A percentile compares a stretch with the other conserved stretches of the same genome.
Evolutionary conservation across 1,140 invertebrate genomes (phyloP).

Genomic region (Marisa cornuarietis): DNA sequence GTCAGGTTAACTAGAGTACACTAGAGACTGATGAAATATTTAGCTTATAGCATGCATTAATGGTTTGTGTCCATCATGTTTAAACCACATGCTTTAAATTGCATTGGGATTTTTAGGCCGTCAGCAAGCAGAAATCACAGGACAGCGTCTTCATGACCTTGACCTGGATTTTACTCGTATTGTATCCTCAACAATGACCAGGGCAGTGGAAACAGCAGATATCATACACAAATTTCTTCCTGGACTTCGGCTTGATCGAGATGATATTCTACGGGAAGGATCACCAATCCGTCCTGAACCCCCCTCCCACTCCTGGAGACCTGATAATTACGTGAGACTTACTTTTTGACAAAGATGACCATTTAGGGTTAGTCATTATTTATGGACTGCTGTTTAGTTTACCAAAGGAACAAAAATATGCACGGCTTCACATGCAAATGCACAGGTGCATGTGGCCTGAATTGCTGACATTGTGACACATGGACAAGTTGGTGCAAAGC

Average conservation of each 20-base stretch:
- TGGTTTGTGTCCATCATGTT: no score
- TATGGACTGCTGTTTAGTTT: neutral
- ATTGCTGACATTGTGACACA: no score
- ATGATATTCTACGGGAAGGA: conserved; percentile 89
- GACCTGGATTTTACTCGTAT: conserved; percentile 81
- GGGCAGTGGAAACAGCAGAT: conserved; percentile 89
- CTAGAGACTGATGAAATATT: no score
- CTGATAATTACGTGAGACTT: conserved; percentile 78
- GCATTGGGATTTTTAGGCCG: conserved; percentile 70
- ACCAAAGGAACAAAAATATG: neutral
- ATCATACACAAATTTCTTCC: conserved; percentile 79
- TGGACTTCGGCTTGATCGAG: conserved; percentile 69
- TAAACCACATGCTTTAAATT: no score
- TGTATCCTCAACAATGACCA: conserved; percentile 89
- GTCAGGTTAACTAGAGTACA: no score
- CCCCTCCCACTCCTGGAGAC: conserved; percentile 84
- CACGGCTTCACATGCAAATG: neutral
- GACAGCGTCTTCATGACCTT: conserved; percentile 73
- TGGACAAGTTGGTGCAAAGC: no score
- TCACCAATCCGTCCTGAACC: conserved; percentile 91
- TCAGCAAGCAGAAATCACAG: conserved; percentile 85
- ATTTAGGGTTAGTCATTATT: neutral
- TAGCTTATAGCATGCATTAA: no score
- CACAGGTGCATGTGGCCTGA: neutral
- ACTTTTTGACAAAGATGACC: neutral